Evolutionary conservation across 1,140 invertebrate species (phyloP).

Genomic region (Drosophila tsacasi): DNA sequence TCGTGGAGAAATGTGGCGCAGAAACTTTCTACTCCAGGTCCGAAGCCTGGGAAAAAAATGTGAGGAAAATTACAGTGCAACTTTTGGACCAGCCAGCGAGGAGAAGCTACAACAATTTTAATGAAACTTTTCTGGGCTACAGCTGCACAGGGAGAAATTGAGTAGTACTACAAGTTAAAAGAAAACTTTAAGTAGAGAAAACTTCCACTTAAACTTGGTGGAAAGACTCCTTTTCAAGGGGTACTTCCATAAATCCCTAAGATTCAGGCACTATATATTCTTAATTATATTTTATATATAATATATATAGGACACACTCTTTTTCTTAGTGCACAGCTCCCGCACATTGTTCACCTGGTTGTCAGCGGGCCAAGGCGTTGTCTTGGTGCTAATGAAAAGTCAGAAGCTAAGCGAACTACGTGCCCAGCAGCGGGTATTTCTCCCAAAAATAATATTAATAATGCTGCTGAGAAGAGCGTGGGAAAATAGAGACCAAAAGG

Average conservation of each 20-base stretch:
- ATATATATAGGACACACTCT: neutral
- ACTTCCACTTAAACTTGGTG: neutral
- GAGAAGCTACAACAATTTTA: conserved; percentile 60
- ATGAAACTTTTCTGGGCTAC: conserved; percentile 66
- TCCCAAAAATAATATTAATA: conserved; percentile 74
- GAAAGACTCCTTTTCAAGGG: neutral
- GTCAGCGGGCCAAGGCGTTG: conserved; percentile 43
- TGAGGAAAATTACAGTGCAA: conserved; percentile 78
- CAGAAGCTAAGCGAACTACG: conserved; percentile 54
- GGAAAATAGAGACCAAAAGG: neutral
- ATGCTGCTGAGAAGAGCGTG: conserved; percentile 46
- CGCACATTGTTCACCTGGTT: conserved; percentile 8
- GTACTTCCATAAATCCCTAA: neutral
- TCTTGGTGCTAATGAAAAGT: conserved; percentile 76
- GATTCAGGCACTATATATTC: neutral
- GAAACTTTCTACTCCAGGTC: conserved; percentile 36
- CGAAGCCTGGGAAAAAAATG: conserved; percentile 1
- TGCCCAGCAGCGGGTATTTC: conserved; percentile 49
- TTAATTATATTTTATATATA: neutral
- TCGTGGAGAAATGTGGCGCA: conserved; percentile 37
- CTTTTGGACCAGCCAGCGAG: conserved; percentile 34
- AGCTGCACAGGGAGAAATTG: neutral
- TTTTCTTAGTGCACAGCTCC: neutral
- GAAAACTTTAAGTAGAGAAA: neutral
- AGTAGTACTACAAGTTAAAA: neutral